Evolutionary conservation across 1,140 invertebrate genomes (phyloP).

Genomic region (Drosophila tropicalis): DNA sequence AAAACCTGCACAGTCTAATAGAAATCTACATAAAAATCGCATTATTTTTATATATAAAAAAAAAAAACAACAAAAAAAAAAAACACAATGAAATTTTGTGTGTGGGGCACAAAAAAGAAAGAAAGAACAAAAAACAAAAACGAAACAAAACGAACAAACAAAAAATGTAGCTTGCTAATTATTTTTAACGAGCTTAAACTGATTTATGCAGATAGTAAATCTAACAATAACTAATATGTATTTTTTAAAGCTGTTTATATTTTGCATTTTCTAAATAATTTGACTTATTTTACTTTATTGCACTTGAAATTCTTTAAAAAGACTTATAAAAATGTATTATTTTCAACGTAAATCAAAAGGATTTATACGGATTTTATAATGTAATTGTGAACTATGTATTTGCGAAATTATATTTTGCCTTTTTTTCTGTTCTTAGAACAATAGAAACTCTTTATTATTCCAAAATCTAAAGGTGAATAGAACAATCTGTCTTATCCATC

Average conservation of each 20-base stretch:
- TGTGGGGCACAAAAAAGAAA: constrained; percentile 46
- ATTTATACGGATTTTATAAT: too few relatives aligned
- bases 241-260: constrained; percentile 3
- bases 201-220: constrained; percentile 29
- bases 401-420: too few relatives aligned
- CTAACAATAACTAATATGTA: constrained; percentile 13
- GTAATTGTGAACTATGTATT: too few relatives aligned
- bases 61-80: constrained; percentile 6
- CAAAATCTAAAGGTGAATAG: neutral
- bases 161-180: constrained; percentile 38
- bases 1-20: constrained; percentile 39
- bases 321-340: neutral
- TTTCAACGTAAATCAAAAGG: too few relatives aligned
- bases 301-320: neutral
- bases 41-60: constrained; percentile 58
- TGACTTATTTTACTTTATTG: neutral
- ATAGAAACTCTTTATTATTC: too few relatives aligned
- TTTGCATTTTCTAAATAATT: constrained; percentile 17
- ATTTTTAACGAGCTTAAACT: constrained; percentile 50
- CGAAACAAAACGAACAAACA: constrained; percentile 13
- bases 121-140: neutral
- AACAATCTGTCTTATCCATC: neutral
- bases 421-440: too few relatives aligned
- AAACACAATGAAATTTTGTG: constrained; percentile 19
- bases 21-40: constrained; percentile 41